Evolutionary conservation across 2,113 vertebrate genomes (phyloP).

Genomic region (Megaceryle maxima): DNA sequence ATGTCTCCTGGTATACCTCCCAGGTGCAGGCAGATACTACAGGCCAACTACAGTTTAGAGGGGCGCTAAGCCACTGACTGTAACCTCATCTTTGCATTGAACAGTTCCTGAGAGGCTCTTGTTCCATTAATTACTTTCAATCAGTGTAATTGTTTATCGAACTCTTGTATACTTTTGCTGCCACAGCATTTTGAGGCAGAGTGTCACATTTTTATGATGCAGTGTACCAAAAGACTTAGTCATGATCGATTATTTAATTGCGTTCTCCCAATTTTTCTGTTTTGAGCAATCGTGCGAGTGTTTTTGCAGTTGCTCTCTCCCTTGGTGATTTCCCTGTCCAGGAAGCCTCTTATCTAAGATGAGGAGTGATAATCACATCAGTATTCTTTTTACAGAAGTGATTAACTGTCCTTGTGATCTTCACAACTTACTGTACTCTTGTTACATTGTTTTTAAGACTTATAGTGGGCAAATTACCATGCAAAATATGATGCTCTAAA

Average conservation of each 20-base stretch:
- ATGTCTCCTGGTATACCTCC: not conserved
- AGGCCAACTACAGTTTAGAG: not conserved
- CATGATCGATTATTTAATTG: not conserved
- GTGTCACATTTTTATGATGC: not conserved
- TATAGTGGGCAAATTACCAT: not conserved
- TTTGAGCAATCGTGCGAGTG: not conserved
- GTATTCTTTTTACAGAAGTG: not conserved
- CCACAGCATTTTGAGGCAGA: not conserved
- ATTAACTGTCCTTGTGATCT: not conserved
- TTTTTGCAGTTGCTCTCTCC: not conserved
- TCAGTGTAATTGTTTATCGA: not conserved
- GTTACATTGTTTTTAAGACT: not conserved
- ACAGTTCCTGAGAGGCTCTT: not conserved
- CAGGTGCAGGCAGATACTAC: not conserved
- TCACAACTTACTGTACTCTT: not conserved
- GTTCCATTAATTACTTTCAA: not conserved
- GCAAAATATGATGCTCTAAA: not conserved
- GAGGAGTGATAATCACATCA: not conserved
- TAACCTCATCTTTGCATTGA: not conserved
- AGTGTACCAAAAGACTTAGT: not conserved
- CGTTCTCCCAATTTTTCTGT: not conserved
- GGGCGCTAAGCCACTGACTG: not conserved
- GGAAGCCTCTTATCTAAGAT: not conserved
- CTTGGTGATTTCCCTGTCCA: not conserved
- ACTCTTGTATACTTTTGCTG: not conserved